Conservation (phyloP, 2,113 vertebrate genomes). For the Charina bottae region DNA sequence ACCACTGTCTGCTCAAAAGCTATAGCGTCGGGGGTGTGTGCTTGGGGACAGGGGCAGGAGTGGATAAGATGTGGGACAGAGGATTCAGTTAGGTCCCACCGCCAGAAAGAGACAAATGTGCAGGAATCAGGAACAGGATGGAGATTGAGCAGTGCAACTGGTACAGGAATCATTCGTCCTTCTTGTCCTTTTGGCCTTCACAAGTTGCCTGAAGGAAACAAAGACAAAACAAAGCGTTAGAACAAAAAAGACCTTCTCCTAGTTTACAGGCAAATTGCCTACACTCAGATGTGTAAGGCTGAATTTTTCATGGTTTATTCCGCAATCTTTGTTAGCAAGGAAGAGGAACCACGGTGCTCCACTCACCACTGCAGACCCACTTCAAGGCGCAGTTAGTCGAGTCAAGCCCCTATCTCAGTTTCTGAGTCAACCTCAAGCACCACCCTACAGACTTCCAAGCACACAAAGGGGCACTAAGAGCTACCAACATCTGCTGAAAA, state of each 20-base stretch:
- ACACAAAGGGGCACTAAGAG: neutral
- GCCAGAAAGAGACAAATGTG: neutral
- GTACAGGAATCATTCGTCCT: conserved; percentile 12
- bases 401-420: neutral
- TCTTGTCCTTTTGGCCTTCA: conserved; percentile 32
- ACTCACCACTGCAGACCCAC: neutral
- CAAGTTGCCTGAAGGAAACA: neutral
- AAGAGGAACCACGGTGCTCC: neutral
- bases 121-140: neutral
- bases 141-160: neutral
- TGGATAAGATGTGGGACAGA: neutral
- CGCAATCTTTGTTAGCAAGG: neutral
- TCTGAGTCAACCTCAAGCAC: neutral
- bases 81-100: neutral
- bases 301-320: neutral
- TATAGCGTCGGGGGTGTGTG: too few species aligned
- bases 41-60: neutral
- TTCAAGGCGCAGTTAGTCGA: neutral
- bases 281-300: neutral
- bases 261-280: neutral
- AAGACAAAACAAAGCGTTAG: neutral
- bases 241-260: neutral
- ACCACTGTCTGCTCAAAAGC: neutral
- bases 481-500: neutral
- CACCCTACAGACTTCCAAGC: neutral